Conservation (phyloP, 2,797 vertebrate genomes). For the Parauchenoglanis punctatus region DNA sequence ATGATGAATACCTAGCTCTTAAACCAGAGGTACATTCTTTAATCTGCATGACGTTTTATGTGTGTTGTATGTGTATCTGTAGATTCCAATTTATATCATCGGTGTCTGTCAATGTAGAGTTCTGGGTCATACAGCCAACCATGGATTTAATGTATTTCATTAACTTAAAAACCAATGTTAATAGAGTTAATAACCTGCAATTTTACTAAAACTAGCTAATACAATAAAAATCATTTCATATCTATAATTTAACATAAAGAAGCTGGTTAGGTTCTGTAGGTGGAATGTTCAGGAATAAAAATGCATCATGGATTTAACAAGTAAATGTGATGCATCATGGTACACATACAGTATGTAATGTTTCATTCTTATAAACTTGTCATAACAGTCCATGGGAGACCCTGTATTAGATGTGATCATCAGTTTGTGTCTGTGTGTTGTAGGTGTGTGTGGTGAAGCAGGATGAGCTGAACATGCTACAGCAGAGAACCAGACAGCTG, state of each 20-base stretch:
- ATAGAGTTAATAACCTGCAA: neutral
- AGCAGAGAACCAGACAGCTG: slow-evolving; percentile 70
- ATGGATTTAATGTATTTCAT: neutral
- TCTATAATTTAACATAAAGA: neutral
- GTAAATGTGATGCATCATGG: neutral
- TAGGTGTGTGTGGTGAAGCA: slow-evolving; percentile 62
- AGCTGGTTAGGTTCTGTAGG: neutral
- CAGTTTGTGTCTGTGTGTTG: slow-evolving; percentile 46
- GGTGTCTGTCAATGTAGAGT: neutral
- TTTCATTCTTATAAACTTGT: neutral
- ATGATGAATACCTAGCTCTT: slow-evolving; percentile 74
- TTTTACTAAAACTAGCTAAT: neutral
- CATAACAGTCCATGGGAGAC: neutral
- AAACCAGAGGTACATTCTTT: slow-evolving; percentile 68
- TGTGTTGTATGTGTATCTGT: slow-evolving; percentile 5
- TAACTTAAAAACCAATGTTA: neutral
- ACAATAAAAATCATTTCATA: neutral
- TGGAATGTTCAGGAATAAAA: neutral
- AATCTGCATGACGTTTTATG: neutral
- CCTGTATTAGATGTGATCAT: neutral
- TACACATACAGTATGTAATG: neutral
- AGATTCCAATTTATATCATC: neutral
- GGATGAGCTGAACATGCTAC: slow-evolving; percentile 66
- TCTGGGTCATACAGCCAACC: neutral
- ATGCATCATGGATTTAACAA: neutral